Evolutionary conservation across 2,797 vertebrate species (phyloP).

Genomic region (Nyctibius grandis): DNA sequence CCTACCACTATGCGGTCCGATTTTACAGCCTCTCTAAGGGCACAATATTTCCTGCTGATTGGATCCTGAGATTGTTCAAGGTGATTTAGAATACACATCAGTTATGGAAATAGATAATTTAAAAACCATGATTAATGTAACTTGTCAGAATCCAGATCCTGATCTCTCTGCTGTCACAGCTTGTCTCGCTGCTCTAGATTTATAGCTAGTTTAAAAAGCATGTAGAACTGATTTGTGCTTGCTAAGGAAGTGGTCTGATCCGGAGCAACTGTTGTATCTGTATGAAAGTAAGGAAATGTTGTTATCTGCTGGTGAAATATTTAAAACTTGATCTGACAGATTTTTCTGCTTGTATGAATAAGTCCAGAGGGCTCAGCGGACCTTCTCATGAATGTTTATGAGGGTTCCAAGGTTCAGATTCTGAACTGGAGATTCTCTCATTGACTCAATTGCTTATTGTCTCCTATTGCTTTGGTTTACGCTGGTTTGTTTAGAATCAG

Average conservation of each 20-base stretch:
- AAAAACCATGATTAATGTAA: neutral
- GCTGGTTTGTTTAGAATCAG: neutral
- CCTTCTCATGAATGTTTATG: neutral
- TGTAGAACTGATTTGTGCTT: neutral
- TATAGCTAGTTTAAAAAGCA: neutral
- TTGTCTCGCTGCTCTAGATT: neutral
- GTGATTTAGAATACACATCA: neutral
- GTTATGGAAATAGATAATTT: slow-evolving; percentile 9
- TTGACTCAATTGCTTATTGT: neutral
- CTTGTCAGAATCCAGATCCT: neutral
- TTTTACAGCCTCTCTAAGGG: neutral
- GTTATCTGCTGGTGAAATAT: neutral
- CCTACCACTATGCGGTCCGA: neutral
- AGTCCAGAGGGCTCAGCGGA: neutral
- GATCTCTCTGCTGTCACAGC: neutral
- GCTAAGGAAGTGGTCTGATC: neutral
- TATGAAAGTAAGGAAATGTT: neutral
- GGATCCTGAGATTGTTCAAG: neutral
- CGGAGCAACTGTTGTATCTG: neutral
- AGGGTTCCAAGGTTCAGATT: neutral
- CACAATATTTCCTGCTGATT: neutral
- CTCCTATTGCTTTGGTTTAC: neutral
- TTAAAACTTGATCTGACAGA: neutral
- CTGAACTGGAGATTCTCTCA: neutral
- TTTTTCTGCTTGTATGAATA: neutral